Evolutionary conservation across 2,113 vertebrate species (phyloP), one percentile per base, ranked within the genome.

Genomic region (Phasianus colchicus): DNA sequence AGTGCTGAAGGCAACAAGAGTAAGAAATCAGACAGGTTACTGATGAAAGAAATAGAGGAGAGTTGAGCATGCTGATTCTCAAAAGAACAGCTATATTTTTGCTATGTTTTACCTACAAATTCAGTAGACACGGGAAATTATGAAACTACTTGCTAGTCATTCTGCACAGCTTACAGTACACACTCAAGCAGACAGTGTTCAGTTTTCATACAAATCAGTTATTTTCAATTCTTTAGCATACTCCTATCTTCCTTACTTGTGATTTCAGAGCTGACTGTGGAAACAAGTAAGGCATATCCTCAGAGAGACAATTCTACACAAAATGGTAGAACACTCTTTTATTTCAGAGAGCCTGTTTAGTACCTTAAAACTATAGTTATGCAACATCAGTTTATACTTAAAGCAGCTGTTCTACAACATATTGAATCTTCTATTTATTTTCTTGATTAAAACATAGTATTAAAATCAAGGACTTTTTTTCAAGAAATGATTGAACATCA

Each of bases 91-190:
- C 27, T 54, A 29, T 54, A 54, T 54, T 54, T 95, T 86, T 91
- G 85, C 85, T 90, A 79, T 61, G 30, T 75, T 95, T 96, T 61
- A 10, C 72, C 71, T 89, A 86, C 75, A 94, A 27, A 87, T 30
- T 9, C 15, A 85, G 29, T 5, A 72, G 27, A 60, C 32, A 77
- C 14, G 73, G 7, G 7, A 7, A 42, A 32, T 29, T 66, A 38
- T 42, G 19, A 74, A 77, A 70, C 29, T 50, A 72, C 55, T 78
- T 54, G 24, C 19, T 87, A 43, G 55, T 77, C 4, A 52, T 84
- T 79, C n/a, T 66, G 8, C 65, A 25, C 22, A 71, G 64, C 29
- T 69, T 73, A n/a, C 0, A 1, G 7, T 40, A 72, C 20, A 43
- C 18, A 14, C 17, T 57, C 13, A 32, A 18, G 24, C 83, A 81